A percentile compares a stretch with the other conserved stretches of the same genome.
phyloP scores from a whole-genome alignment of 1,140 invertebrate species.

The Lasaia peninsularis region DNA sequence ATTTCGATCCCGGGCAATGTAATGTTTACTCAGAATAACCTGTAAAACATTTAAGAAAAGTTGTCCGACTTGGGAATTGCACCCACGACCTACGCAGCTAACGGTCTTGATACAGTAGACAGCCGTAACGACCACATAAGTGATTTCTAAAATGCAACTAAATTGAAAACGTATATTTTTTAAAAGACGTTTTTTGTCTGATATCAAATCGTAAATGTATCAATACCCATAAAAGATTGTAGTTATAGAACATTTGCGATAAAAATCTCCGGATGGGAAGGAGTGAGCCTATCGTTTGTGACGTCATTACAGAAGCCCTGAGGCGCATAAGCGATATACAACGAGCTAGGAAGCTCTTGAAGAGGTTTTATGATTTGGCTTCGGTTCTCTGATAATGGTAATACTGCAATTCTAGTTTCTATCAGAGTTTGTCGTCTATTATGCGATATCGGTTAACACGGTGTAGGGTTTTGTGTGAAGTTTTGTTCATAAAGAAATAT shows the following conservation, averaged over 20 bases:
- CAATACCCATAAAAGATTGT: conserved; percentile 27
- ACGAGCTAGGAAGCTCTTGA: conserved; percentile 11
- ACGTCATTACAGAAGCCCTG: conserved; percentile 48
- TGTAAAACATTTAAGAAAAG: too few species aligned
- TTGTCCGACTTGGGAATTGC: too few species aligned
- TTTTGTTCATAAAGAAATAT: too few species aligned
- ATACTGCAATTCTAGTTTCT: conserved; percentile 1
- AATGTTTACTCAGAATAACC: too few species aligned
- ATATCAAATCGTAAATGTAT: background rate
- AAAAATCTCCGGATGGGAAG: conserved; percentile 45
- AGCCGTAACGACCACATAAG: too few species aligned
- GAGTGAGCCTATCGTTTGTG: conserved; percentile 51
- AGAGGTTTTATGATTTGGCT: conserved; percentile 9
- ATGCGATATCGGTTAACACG: background rate
- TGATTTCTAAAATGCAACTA: too few species aligned
- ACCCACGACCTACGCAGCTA: too few species aligned
- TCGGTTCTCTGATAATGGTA: background rate
- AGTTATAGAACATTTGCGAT: conserved; percentile 26
- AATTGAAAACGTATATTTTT: too few species aligned
- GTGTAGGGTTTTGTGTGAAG: too few species aligned
- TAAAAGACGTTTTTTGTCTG: background rate
- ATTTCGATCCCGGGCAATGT: too few species aligned
- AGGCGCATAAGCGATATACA: conserved; percentile 24
- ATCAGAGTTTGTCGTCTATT: background rate
- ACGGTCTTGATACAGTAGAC: too few species aligned